Evolutionary conservation across 2,113 vertebrate genomes (phyloP).

Genomic region (Progne subis): DNA sequence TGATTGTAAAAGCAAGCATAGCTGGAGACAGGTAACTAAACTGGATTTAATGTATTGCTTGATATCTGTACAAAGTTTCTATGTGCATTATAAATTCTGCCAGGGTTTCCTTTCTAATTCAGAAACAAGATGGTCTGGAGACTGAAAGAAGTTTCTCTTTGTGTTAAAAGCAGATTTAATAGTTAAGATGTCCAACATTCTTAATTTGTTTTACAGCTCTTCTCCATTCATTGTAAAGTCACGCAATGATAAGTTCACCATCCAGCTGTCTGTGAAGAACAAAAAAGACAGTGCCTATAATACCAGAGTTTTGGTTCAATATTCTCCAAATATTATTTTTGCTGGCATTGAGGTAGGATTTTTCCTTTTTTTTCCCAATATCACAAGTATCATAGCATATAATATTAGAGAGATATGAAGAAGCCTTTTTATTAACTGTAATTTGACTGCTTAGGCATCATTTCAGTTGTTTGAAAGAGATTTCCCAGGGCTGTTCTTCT

Average conservation of each 20-base stretch:
- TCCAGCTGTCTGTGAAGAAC: conserved; percentile 83
- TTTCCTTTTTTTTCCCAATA: background rate
- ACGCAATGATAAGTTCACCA: conserved; percentile 82
- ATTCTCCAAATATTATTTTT: conserved; percentile 91
- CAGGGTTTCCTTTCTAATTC: background rate
- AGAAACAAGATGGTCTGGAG: background rate
- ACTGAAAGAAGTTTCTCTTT: background rate
- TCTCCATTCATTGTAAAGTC: conserved; percentile 80
- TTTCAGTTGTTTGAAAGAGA: background rate
- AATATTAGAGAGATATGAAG: background rate
- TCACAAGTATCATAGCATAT: background rate
- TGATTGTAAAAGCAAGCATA: conserved; percentile 77
- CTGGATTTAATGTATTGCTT: background rate
- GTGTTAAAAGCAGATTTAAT: background rate
- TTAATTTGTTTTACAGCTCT: conserved; percentile 51
- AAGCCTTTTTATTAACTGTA: background rate
- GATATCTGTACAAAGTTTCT: background rate
- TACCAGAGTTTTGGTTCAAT: conserved; percentile 83
- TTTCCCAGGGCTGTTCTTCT: background rate
- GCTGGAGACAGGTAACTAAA: conserved; percentile 69
- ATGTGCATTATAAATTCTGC: background rate
- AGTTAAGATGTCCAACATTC: background rate
- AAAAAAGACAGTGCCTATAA: conserved; percentile 93
- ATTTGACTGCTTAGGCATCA: background rate
- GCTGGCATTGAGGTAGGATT: conserved; percentile 88